phyloP scores from a whole-genome alignment of 2,113 vertebrate genomes.

The Ammodytes marinus region DNA sequence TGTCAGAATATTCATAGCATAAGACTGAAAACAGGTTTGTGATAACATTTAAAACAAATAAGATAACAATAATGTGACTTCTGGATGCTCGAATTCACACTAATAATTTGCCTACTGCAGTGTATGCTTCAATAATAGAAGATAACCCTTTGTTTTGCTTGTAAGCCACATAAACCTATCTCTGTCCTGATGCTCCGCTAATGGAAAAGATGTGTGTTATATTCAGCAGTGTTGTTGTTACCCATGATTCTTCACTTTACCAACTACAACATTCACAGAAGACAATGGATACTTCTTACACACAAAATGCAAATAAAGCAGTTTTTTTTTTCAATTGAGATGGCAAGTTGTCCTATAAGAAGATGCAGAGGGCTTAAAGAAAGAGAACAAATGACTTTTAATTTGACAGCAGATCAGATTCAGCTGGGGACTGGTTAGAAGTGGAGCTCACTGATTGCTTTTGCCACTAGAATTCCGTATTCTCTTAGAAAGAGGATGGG shows the following conservation, averaged over 20 bases:
- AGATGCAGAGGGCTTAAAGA: conserved; percentile 46
- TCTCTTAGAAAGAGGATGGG: conserved; percentile 79
- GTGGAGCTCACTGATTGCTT: conserved; percentile 75
- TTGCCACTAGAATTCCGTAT: conserved; percentile 83
- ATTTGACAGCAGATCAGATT: conserved; percentile 76
- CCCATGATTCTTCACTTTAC: neutral
- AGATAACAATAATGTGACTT: too few relatives aligned
- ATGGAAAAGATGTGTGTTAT: conserved; percentile 24
- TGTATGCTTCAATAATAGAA: conserved; percentile 40
- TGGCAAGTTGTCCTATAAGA: conserved; percentile 44
- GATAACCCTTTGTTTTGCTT: conserved; percentile 20
- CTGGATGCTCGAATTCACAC: too few relatives aligned
- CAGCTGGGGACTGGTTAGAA: conserved; percentile 71
- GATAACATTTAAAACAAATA: too few relatives aligned
- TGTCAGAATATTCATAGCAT: too few relatives aligned
- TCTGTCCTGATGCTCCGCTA: conserved; percentile 12
- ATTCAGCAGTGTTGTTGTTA: conserved; percentile 17
- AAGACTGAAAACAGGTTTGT: too few relatives aligned
- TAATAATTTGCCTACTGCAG: neutral
- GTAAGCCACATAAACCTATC: conserved; percentile 21
- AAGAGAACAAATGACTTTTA: conserved; percentile 72
- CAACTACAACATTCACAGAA: conserved; percentile 20
- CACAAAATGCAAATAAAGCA: conserved; percentile 63
- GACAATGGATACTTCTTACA: conserved; percentile 50
- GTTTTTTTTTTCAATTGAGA: conserved; percentile 66